These are phyloP conservation scores for Eupelmus urozonus DNA, from an alignment of 2,888 invertebrate species.

Conservation along the genomic window DNA sequence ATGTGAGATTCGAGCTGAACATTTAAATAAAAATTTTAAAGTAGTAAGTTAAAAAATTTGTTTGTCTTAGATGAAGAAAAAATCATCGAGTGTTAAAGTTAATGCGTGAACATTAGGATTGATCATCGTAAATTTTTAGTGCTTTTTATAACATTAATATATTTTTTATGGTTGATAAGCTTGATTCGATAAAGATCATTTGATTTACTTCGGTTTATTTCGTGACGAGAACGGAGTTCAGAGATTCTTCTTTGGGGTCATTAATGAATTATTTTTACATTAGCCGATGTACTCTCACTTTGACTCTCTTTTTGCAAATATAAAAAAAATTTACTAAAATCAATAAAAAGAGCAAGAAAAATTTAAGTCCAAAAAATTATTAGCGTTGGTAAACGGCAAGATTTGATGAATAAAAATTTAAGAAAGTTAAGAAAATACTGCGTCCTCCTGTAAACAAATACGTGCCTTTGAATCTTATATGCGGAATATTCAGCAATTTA, in stretches of 20 bases:
- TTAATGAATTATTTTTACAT: slow-evolving; percentile 10
- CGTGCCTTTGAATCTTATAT: slow-evolving; percentile 51
- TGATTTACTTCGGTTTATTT: slow-evolving; percentile 8
- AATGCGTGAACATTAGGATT: slow-evolving; percentile 1
- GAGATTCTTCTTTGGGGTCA: slow-evolving; percentile 18
- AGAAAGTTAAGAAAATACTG: slow-evolving; percentile 12
- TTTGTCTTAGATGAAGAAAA: neutral
- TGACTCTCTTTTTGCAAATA: slow-evolving; percentile 10
- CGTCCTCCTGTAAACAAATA: slow-evolving; percentile 23
- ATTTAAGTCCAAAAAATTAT: slow-evolving; percentile 4
- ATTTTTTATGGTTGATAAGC: slow-evolving; percentile 17
- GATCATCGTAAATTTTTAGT: slow-evolving; percentile 9
- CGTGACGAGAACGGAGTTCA: slow-evolving; percentile 17
- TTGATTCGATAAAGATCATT: slow-evolving; percentile 21
- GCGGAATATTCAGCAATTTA: slow-evolving; percentile 36
- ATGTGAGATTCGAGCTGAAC: no score
- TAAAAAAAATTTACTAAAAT: neutral
- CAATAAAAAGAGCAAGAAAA: neutral
- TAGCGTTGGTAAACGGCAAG: neutral
- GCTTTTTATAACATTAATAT: slow-evolving; percentile 23
- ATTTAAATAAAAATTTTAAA: neutral
- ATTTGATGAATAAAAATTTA: neutral
- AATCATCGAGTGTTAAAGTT: neutral
- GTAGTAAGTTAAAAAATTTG: neutral
- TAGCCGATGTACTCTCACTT: slow-evolving; percentile 17